These are phyloP conservation scores for Isotomurus palustris DNA, from an alignment of 2,888 invertebrate genomes.

Conservation along the genomic window DNA sequence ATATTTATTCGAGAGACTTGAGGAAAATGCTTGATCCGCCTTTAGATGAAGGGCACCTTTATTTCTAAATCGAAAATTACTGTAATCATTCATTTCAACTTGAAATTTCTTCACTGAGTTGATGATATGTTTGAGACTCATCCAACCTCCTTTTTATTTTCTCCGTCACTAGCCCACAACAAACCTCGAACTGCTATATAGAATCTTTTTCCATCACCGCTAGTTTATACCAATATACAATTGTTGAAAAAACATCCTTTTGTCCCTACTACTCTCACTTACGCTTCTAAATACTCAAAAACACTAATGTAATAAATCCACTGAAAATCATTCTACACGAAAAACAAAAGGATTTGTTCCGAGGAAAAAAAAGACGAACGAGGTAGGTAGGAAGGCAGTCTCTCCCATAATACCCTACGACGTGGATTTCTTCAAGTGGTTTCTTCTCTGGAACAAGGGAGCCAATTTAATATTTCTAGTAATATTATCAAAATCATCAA, in stretches of 20 bases:
- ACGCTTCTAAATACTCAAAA: too few species aligned
- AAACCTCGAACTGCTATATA: constrained; percentile 29
- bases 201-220: background rate
- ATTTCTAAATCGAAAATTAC: constrained; percentile 46
- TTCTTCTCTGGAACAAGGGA: too few species aligned
- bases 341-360: too few species aligned
- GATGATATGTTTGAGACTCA: constrained; percentile 45
- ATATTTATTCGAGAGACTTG: constrained; percentile 21
- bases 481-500: constrained; percentile 9
- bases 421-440: background rate
- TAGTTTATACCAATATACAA: too few species aligned
- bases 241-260: background rate
- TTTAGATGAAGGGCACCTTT: constrained; percentile 45
- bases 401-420: background rate
- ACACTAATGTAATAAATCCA: too few species aligned
- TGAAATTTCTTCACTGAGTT: constrained; percentile 47
- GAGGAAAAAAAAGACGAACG: too few species aligned
- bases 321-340: too few species aligned
- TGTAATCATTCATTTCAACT: constrained; percentile 47
- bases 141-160: constrained; percentile 43
- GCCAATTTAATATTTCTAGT: too few species aligned
- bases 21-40: constrained; percentile 46
- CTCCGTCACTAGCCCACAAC: constrained; percentile 41
- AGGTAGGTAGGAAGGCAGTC: too few species aligned
- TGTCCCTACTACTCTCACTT: too few species aligned